Evolutionary conservation across 2,888 invertebrate species (phyloP), one percentile per base, ranked within the genome.

Genomic region (Miltochrista miniata): DNA sequence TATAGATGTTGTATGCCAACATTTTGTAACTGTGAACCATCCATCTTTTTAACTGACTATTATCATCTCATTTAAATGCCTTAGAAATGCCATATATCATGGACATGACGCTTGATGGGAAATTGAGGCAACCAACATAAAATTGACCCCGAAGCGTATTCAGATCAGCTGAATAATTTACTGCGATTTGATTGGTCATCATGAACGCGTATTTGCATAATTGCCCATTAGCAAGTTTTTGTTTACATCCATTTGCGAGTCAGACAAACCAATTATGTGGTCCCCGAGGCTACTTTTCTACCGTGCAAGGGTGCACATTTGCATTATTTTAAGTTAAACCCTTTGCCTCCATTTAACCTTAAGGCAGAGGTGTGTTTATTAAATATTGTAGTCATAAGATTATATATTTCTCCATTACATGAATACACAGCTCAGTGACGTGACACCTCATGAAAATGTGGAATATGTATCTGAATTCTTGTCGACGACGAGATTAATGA

Each of bases 181-280:
- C 79, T 79, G 79, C 81, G 76, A 83, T 88, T 87, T 85, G 87
- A 88, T 87, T 85, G 86, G 81, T 85, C 83, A 83, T 83, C 81
- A 73, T 76, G 75, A 74, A 70, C 67, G 62, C 58, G 65, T 71
- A 87, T 90, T 85, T 85, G 78, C 87, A 88, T 87, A 89, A 88
- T 87, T 82, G 83, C 67, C 85, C 81, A 85, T 86, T 86, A 83
- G 81, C 79, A 81, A 83, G 83, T 85, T 87, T 89, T 31, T 87
- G 83, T 85, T 86, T 85, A 79, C 79, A 70, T 69, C 72, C 72
- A 67, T 76, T 73, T 79, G 73, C 69, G 70, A 76, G 72, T 72
- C 69, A 68, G 66, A 68, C 74, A 70, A 71, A 74, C 68, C 64
- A 64, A 68, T 72, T 64, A 74, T 68, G 60, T 72, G 67, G 68